phyloP scores from a whole-genome alignment of 2,797 vertebrate genomes.

The Carcharodon carcharias region DNA sequence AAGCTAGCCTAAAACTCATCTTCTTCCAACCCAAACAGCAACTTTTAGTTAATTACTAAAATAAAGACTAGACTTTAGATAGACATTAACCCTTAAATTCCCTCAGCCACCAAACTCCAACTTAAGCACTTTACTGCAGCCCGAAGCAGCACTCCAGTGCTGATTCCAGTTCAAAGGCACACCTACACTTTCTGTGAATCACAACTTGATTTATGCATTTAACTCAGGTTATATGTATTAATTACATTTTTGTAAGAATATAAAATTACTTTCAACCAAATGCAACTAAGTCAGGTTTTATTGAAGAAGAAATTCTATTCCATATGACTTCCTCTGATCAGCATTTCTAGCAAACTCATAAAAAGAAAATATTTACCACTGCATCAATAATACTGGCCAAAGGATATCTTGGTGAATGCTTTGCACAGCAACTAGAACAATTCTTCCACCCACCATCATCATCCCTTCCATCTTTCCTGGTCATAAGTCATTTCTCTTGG shows the following conservation, averaged over 20 bases:
- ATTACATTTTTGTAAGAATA: not conserved
- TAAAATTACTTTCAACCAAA: not conserved
- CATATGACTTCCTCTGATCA: not conserved
- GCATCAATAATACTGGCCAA: not conserved
- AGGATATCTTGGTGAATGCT: not conserved
- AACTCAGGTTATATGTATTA: not conserved
- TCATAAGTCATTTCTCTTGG: not conserved
- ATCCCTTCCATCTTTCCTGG: not conserved
- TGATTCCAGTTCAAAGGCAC: not conserved
- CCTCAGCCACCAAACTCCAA: too few relatives aligned
- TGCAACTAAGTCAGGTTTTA: not conserved
- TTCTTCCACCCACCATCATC: not conserved
- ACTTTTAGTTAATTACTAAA: too few relatives aligned
- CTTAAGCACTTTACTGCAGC: too few relatives aligned
- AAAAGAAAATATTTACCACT: not conserved
- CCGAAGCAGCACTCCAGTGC: too few relatives aligned
- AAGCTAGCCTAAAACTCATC: too few relatives aligned
- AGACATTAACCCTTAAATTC: too few relatives aligned
- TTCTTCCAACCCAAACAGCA: too few relatives aligned
- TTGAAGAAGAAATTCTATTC: not conserved
- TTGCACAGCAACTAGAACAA: not conserved
- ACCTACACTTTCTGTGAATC: not conserved
- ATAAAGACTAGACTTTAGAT: too few relatives aligned
- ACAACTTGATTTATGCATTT: not conserved
- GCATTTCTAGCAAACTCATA: not conserved